Base-by-base conservation (phyloP, 2,888 invertebrate species). In the Plagiodera versicolora region DNA sequence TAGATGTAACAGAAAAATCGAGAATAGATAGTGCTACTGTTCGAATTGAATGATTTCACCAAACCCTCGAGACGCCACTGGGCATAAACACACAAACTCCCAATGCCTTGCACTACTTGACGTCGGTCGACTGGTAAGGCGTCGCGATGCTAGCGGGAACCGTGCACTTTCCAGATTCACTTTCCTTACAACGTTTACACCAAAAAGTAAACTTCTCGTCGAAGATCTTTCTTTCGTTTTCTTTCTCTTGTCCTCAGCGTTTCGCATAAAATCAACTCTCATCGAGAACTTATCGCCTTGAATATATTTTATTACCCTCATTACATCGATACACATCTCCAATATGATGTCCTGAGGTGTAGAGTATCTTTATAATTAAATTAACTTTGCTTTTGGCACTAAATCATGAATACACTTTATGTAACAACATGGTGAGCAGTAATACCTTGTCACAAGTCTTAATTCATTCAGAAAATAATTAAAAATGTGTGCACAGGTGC, bases 401-500 rank as follows among this genome's bases (percentile, higher is more conserved):
- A n/a, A n/a, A n/a, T n/a, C n/a, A n/a, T n/a, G n/a, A n/a, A n/a
- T n/a, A n/a, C n/a, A n/a, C n/a, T n/a, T n/a, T n/a, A n/a, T n/a
- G n/a, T n/a, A n/a, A n/a, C n/a, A n/a, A n/a, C n/a, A n/a, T n/a
- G n/a, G n/a, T n/a, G n/a, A n/a, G n/a, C n/a, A n/a, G n/a, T n/a
- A 18, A 57, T 30, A 58, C 50, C 55, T 58, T 58, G 61, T 55
- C 55, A 55, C 55, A 52, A 55, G 51, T 51, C 71, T 70, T 72
- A 70, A 70, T 70, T 72, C 70, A 70, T 69, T 68, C 70, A 74
- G 72, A 67, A 65, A 63, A 75, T 71, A 77, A 77, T 77, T 77
- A 77, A 77, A 75, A 76, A 72, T 73, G 70, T 71, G 72, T 69
- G 73, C 71, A 72, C 76, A 76, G 74, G 76, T 76, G 75, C 76